Evolutionary conservation across 1,140 invertebrate genomes (phyloP).

Genomic region (Leptopilina clavipes): DNA sequence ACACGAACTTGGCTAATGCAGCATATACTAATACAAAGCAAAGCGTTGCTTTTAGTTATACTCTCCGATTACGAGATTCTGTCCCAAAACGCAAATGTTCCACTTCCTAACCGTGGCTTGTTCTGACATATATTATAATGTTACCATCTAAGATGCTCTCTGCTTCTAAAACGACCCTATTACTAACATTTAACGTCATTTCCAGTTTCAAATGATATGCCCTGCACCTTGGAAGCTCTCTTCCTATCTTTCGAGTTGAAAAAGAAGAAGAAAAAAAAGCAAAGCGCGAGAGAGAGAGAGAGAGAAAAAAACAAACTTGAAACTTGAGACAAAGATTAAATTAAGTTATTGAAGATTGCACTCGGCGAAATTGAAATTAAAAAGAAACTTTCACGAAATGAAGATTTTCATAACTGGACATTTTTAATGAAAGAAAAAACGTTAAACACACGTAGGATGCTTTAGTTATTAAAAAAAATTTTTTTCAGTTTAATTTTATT

Average conservation of each 20-base stretch:
- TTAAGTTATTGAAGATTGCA: too few species aligned
- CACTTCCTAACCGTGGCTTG: slow-evolving; percentile 26
- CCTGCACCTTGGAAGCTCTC: not conserved
- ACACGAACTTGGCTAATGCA: slow-evolving; percentile 28
- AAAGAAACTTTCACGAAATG: too few species aligned
- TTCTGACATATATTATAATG: slow-evolving; percentile 32
- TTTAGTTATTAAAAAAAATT: too few species aligned
- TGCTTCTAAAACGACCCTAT: slow-evolving; percentile 30
- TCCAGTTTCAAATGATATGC: slow-evolving; percentile 21
- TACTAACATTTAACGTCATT: slow-evolving; percentile 31
- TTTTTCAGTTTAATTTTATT: too few species aligned
- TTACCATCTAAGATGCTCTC: slow-evolving; percentile 30
- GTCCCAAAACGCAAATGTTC: slow-evolving; percentile 33
- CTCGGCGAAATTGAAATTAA: too few species aligned
- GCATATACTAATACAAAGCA: slow-evolving; percentile 12
- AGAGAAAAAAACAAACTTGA: too few species aligned
- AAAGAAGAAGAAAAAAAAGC: not conserved
- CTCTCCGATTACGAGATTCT: slow-evolving; percentile 31
- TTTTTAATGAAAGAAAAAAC: too few species aligned
- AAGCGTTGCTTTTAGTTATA: slow-evolving; percentile 31
- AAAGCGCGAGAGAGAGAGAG: too few species aligned
- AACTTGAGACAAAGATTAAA: too few species aligned
- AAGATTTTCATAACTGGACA: too few species aligned
- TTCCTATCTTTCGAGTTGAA: not conserved
- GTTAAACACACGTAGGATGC: too few species aligned